Base-by-base conservation (phyloP, 2,888 invertebrate genomes). In the Campoletis raptor region DNA sequence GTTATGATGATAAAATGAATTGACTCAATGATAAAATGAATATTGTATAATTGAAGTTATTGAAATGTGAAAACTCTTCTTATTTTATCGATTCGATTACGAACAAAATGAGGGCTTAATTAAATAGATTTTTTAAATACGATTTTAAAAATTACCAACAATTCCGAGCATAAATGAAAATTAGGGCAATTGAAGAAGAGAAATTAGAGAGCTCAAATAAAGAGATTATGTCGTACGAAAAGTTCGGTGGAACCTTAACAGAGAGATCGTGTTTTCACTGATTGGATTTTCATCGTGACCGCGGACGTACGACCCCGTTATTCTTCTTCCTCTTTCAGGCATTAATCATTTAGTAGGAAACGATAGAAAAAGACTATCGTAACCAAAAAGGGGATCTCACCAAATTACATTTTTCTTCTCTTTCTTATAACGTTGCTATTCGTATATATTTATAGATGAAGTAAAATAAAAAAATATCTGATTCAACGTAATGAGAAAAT, bases 221-320 rank as follows among this genome's bases (percentile, higher is more conserved):
- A 81, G 74, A 66, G 74, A 74, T 54, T 40, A 74, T 42, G 73
- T 52, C 48, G 73, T 66, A 52, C 12, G 66, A 42, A 81, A 81
- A 76, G 74, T 82, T 76, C 57, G 69, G 54, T 37, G 18, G 76
- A 61, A 76, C 57, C 57, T 82, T 57, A 2, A 36, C 36, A 24
- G 45, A 45, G 74, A 54, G 74, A 78, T 64, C 74, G 83, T 85
- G 81, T 89, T 88, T 85, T 83, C 79, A 80, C 85, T 88, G 87
- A 89, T 89, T 89, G 89, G 88, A 89, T 89, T 89, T 89, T 89
- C 89, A 88, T 89, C 89, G 86, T 85, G 85, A 84, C 88, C 87
- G 87, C 87, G 45, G 57, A 82, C 67, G 69, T 61, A 78, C 84
- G 86, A 81, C 69, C 86, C 69, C 69, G 66, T 78, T 83, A 73